A percentile compares a stretch with the other conserved stretches of the same genome.
Evolutionary conservation across 2,113 vertebrate species (phyloP).

Genomic region (Labeo rohita): DNA sequence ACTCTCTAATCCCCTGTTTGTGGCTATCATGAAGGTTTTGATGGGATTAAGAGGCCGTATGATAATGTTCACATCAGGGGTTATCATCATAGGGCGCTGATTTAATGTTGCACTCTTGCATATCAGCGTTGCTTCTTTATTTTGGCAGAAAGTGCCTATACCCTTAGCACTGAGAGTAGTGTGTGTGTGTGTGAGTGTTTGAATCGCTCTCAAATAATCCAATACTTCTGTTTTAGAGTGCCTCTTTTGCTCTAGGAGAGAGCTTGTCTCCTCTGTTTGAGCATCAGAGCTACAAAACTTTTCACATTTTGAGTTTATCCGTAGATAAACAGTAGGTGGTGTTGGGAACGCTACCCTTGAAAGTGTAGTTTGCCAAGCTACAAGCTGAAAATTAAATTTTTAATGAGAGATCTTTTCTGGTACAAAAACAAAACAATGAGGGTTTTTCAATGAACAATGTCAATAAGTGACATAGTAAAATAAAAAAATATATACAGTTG

Average conservation of each 20-base stretch:
- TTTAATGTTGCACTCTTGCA: not conserved
- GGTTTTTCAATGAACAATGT: too few species aligned
- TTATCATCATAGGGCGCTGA: not conserved
- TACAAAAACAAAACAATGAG: too few species aligned
- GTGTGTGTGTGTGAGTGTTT: conserved; percentile 9
- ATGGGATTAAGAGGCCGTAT: not conserved
- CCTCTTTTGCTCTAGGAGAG: not conserved
- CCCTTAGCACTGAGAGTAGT: not conserved
- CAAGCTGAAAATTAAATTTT: not conserved
- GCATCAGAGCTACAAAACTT: not conserved
- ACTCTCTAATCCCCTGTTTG: conserved; percentile 20
- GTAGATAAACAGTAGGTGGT: not conserved
- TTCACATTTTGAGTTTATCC: not conserved
- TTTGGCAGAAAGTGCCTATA: not conserved
- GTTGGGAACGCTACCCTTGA: not conserved
- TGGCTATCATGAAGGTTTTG: conserved; percentile 22
- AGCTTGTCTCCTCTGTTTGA: not conserved
- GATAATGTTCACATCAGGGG: conserved; percentile 17
- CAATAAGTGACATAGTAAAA: too few species aligned
- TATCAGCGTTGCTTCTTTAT: not conserved
- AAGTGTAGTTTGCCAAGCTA: not conserved
- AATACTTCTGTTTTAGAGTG: conserved; percentile 11
- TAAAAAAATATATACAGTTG: too few species aligned
- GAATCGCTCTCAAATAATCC: conserved; percentile 32
- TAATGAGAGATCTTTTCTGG: too few species aligned